These are phyloP conservation scores for Bugula neritina DNA, from an alignment of 2,888 invertebrate genomes.

Conservation along the genomic window DNA sequence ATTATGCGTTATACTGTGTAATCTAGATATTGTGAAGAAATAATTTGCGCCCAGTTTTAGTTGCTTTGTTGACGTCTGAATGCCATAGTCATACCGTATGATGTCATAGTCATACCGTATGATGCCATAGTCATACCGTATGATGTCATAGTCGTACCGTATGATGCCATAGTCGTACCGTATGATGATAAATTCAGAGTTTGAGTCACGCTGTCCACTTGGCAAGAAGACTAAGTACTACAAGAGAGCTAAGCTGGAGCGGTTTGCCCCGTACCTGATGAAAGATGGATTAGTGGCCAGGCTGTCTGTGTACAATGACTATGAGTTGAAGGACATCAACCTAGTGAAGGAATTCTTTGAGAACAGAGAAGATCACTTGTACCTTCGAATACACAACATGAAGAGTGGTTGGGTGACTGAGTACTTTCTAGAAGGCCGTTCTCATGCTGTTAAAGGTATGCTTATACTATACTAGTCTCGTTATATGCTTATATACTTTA, in stretches of 20 bases:
- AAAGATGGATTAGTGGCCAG: slow-evolving; percentile 64
- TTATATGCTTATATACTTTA: too few relatives aligned
- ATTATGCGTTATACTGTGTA: too few relatives aligned
- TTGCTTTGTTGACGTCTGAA: too few relatives aligned
- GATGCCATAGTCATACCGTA: too few relatives aligned
- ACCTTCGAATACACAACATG: slow-evolving; percentile 45
- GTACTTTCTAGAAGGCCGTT: slow-evolving; percentile 45
- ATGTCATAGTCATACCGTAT: too few relatives aligned
- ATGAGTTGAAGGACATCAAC: slow-evolving; percentile 42
- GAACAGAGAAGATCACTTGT: slow-evolving; percentile 48
- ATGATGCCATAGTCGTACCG: too few relatives aligned
- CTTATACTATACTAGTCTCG: too few relatives aligned
- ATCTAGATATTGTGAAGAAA: too few relatives aligned
- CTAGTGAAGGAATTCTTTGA: slow-evolving; percentile 44
- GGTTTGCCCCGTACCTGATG: slow-evolving; percentile 71
- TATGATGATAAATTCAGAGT: slow-evolving; percentile 47
- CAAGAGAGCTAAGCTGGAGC: slow-evolving; percentile 69
- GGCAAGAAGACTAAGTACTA: slow-evolving; percentile 63
- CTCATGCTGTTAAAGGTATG: slow-evolving; percentile 48
- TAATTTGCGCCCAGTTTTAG: too few relatives aligned
- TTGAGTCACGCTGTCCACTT: slow-evolving; percentile 63
- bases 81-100: background rate
- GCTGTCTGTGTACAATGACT: slow-evolving; percentile 49
- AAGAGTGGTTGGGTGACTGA: slow-evolving; percentile 49
- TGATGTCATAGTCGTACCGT: too few relatives aligned